These are phyloP conservation scores for Cheilosia scutellata DNA, from an alignment of 2,888 invertebrate genomes.

Conservation along the genomic window DNA sequence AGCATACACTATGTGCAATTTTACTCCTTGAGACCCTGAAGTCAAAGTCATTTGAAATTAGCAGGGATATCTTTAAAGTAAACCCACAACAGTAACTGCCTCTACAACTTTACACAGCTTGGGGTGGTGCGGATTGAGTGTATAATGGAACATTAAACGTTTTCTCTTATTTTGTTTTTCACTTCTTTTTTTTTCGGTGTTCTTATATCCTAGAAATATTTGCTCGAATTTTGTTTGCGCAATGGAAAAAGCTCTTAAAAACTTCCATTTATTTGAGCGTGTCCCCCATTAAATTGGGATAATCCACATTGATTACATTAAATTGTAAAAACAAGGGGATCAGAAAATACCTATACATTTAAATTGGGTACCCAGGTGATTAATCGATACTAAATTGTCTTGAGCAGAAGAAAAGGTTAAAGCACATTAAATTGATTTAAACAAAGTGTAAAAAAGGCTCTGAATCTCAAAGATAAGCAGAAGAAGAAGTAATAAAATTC, in stretches of 20 bases:
- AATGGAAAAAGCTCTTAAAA: not conserved
- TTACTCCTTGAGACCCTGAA: not conserved
- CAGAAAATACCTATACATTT: not conserved
- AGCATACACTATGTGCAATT: not conserved
- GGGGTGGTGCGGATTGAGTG: not conserved
- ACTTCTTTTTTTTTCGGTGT: not conserved
- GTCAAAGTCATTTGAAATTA: not conserved
- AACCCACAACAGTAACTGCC: not conserved
- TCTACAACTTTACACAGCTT: not conserved
- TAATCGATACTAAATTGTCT: slow-evolving; percentile 1
- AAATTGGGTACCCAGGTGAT: slow-evolving; percentile 7
- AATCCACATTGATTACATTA: slow-evolving; percentile 5
- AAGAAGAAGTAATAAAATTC: not conserved
- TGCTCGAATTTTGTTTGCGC: not conserved
- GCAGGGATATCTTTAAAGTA: not conserved
- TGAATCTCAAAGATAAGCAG: not conserved
- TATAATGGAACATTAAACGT: not conserved
- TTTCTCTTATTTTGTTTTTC: not conserved
- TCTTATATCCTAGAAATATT: not conserved
- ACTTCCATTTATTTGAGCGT: slow-evolving; percentile 4
- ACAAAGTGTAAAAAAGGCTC: not conserved
- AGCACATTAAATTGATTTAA: not conserved
- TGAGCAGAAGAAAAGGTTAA: not conserved
- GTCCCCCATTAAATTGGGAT: slow-evolving; percentile 2
- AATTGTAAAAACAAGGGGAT: not conserved